A percentile compares a stretch with the other conserved stretches of the same genome.
These are phyloP conservation scores for Petrocephalus microphthalmus DNA, from an alignment of 2,113 vertebrate species.

Conservation along the genomic window DNA sequence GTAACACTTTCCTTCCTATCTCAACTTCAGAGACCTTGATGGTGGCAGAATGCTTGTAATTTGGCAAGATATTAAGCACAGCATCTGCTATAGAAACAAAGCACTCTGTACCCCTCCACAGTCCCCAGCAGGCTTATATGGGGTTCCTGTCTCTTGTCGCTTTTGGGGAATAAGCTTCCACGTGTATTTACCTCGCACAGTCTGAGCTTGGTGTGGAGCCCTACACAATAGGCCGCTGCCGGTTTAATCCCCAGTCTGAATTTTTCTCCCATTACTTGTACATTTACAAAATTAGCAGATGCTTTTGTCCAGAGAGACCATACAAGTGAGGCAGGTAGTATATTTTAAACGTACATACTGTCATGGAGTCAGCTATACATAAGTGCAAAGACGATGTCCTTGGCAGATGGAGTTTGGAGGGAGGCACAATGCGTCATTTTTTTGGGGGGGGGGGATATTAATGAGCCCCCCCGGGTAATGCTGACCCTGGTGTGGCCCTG, in stretches of 20 bases:
- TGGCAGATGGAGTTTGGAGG: not conserved
- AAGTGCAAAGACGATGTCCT: not conserved
- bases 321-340: not conserved
- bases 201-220: not conserved
- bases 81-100: slow-evolving; percentile 42
- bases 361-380: not conserved
- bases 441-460: not conserved
- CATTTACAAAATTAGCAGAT: not conserved
- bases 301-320: not conserved
- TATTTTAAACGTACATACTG: not conserved
- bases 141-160: not conserved
- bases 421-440: not conserved
- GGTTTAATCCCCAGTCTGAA: not conserved
- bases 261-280: not conserved
- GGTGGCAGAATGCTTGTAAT: slow-evolving; percentile 37
- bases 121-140: not conserved
- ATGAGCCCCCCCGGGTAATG: not conserved
- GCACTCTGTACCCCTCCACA: not conserved
- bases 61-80: slow-evolving; percentile 33
- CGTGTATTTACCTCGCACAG: not conserved
- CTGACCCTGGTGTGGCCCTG: not conserved
- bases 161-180: not conserved
- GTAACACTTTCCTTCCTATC: slow-evolving; percentile 11
- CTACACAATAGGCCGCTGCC: not conserved
- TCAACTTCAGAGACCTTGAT: slow-evolving; percentile 4